These are phyloP conservation scores for Bruchidius siliquastri DNA, from an alignment of 2,888 invertebrate genomes.

Conservation along the genomic window DNA sequence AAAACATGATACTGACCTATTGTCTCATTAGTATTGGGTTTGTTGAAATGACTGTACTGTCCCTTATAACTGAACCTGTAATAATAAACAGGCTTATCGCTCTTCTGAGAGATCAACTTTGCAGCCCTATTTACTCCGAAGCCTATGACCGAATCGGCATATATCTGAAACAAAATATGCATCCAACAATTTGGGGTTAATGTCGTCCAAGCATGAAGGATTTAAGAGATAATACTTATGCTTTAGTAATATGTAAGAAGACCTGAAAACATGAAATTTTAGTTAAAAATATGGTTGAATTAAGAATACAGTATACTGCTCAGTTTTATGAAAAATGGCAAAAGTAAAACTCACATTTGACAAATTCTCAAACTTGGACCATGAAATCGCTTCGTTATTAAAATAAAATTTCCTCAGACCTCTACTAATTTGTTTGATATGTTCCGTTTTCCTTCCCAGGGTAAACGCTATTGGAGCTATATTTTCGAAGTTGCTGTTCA, in stretches of 20 bases:
- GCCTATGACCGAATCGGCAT: conserved; percentile 56
- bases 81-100: conserved; percentile 54
- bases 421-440: conserved; percentile 50
- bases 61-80: conserved; percentile 62
- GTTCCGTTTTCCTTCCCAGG: conserved; percentile 54
- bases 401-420: conserved; percentile 53
- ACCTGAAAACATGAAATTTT: neutral
- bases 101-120: conserved; percentile 55
- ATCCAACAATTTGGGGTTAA: too few species aligned
- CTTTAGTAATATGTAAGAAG: too few species aligned
- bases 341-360: conserved; percentile 42
- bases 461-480: conserved; percentile 63
- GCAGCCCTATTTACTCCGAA: conserved; percentile 59
- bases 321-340: neutral
- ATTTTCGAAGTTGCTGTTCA: conserved; percentile 58
- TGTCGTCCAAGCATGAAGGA: too few species aligned
- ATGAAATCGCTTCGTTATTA: conserved; percentile 43
- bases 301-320: neutral
- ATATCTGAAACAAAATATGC: conserved; percentile 45
- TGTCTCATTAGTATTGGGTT: conserved; percentile 46
- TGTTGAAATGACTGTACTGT: conserved; percentile 54
- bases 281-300: neutral
- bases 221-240: too few species aligned
- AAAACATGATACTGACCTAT: neutral
- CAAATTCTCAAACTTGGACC: conserved; percentile 41